Evolutionary conservation across 1,140 invertebrate genomes (phyloP).

Genomic region (Saccostrea cuccullata): DNA sequence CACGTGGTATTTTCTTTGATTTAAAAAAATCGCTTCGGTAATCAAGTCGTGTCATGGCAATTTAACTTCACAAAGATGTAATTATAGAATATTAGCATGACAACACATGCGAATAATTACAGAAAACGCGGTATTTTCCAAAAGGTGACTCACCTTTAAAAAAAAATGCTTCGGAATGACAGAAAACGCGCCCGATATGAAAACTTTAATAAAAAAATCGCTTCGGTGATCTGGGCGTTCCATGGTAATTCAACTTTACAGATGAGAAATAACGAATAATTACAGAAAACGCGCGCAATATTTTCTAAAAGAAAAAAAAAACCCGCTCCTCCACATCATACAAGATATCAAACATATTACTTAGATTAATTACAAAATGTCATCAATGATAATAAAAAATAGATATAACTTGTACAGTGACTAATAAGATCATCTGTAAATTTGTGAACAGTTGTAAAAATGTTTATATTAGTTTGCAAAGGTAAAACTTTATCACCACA

Average conservation of each 20-base stretch:
- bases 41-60: conserved; percentile 34
- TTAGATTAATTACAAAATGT: conserved; percentile 32
- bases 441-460: conserved; percentile 17
- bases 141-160: conserved; percentile 26
- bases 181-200: conserved; percentile 12
- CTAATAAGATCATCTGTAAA: conserved; percentile 15
- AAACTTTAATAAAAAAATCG: not conserved
- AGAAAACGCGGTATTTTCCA: not conserved
- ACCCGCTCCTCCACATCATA: not conserved
- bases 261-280: conserved; percentile 15
- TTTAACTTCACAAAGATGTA: conserved; percentile 29
- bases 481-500: conserved; percentile 25
- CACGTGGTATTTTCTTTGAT: conserved; percentile 36
- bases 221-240: conserved; percentile 4
- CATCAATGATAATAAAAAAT: conserved; percentile 21
- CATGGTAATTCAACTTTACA: not conserved
- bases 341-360: conserved; percentile 6
- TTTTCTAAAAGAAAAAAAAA: not conserved
- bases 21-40: conserved; percentile 30
- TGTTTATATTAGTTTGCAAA: conserved; percentile 27
- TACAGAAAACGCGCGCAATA: conserved; percentile 28
- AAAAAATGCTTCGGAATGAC: conserved; percentile 5
- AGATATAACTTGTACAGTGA: conserved; percentile 35
- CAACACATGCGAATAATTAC: not conserved
- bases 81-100: conserved; percentile 26